phyloP scores from a whole-genome alignment of 1,140 invertebrate species.

The Drosophila truncata region DNA sequence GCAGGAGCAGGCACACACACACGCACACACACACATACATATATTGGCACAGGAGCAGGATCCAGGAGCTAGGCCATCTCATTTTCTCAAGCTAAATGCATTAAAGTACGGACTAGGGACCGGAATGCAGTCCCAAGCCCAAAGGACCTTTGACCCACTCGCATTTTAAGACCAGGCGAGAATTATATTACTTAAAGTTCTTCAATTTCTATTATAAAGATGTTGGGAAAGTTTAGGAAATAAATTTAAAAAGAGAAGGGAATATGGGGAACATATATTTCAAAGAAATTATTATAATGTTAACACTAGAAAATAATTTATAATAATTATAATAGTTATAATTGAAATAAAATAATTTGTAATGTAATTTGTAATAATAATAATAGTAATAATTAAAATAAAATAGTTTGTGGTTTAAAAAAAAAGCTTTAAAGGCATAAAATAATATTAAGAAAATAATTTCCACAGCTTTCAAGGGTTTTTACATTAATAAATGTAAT shows the following conservation, averaged over 20 bases:
- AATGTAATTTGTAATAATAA: no score
- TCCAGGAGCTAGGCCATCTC: constrained; percentile 16
- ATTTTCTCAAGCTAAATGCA: constrained; percentile 34
- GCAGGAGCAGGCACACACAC: neutral
- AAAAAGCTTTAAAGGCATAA: no score
- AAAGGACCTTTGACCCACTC: constrained; percentile 29
- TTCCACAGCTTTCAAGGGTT: no score
- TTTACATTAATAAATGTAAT: no score
- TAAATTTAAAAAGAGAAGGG: neutral
- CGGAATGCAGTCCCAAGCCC: constrained; percentile 10
- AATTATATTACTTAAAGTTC: neutral
- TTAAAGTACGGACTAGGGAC: constrained; percentile 21
- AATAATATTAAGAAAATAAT: no score
- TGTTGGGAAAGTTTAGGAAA: neutral
- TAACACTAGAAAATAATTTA: no score
- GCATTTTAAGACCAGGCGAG: neutral
- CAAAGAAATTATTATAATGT: neutral
- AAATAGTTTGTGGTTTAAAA: no score
- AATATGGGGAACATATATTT: neutral
- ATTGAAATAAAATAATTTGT: no score
- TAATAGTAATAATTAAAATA: no score
- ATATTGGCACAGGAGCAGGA: constrained; percentile 7
- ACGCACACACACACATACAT: neutral
- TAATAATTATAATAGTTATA: no score
- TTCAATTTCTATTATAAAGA: neutral